These are phyloP conservation scores for Pavo muticus DNA, from an alignment of 2,113 vertebrate genomes.

Conservation along the genomic window DNA sequence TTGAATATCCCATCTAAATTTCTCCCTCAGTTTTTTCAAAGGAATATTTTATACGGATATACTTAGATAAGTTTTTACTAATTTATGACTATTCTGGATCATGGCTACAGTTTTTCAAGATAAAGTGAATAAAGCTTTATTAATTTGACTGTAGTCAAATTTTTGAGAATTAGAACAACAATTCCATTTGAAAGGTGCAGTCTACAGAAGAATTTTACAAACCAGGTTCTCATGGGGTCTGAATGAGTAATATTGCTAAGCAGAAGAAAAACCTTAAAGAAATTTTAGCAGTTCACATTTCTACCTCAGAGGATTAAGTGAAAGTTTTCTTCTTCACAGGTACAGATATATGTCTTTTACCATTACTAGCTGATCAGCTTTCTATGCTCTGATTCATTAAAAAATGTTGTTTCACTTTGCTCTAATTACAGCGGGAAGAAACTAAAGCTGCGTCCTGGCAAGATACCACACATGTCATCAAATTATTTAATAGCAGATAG, in stretches of 20 bases:
- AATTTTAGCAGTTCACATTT: background rate
- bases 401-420: background rate
- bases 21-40: background rate
- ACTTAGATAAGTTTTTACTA: background rate
- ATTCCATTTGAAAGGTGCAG: background rate
- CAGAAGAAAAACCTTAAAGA: background rate
- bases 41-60: background rate
- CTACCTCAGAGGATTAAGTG: background rate
- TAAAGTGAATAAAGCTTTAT: background rate
- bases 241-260: background rate
- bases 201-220: background rate
- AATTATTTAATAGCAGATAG: background rate
- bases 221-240: background rate
- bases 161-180: background rate
- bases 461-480: background rate
- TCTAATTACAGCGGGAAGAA: background rate
- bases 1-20: background rate
- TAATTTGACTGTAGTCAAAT: background rate
- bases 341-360: background rate
- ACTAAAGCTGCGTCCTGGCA: background rate
- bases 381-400: background rate
- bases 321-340: background rate
- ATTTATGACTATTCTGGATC: background rate
- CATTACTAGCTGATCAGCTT: background rate
- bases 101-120: background rate